These are phyloP conservation scores for Aphis craccivora DNA, from an alignment of 1,140 invertebrate genomes.

Conservation along the genomic window DNA sequence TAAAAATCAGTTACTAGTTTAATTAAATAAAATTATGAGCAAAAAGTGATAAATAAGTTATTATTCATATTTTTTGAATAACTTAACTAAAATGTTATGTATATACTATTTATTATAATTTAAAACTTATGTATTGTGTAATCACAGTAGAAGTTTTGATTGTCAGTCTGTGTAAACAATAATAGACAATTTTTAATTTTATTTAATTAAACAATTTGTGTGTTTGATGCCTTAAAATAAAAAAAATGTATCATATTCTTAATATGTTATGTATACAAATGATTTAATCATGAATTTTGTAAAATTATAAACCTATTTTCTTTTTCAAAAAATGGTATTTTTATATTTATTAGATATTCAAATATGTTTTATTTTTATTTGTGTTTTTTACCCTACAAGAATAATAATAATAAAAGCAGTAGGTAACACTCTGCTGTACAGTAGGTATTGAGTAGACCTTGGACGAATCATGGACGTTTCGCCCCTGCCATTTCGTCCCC, in stretches of 20 bases:
- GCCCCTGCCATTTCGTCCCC: too few relatives aligned
- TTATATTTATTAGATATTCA: background rate
- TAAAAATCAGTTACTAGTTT: background rate
- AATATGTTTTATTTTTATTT: background rate
- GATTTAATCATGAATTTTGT: background rate
- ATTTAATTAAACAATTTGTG: background rate
- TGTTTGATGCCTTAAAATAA: background rate
- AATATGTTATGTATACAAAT: background rate
- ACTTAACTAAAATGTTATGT: background rate
- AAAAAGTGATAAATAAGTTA: background rate
- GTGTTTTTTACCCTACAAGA: background rate
- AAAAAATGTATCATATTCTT: background rate
- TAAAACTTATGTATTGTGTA: background rate
- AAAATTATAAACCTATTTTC: background rate
- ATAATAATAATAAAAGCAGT: too few relatives aligned
- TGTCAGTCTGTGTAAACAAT: background rate
- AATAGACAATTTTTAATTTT: background rate
- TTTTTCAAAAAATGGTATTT: background rate
- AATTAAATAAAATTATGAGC: background rate
- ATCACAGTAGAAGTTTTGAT: background rate
- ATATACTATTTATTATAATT: background rate
- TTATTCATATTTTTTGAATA: background rate
- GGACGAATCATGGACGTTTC: too few relatives aligned
- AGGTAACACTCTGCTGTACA: background rate
- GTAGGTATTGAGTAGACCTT: too few relatives aligned